Evolutionary conservation across 2,888 invertebrate genomes (phyloP).

Genomic region (Heliconius sara): DNA sequence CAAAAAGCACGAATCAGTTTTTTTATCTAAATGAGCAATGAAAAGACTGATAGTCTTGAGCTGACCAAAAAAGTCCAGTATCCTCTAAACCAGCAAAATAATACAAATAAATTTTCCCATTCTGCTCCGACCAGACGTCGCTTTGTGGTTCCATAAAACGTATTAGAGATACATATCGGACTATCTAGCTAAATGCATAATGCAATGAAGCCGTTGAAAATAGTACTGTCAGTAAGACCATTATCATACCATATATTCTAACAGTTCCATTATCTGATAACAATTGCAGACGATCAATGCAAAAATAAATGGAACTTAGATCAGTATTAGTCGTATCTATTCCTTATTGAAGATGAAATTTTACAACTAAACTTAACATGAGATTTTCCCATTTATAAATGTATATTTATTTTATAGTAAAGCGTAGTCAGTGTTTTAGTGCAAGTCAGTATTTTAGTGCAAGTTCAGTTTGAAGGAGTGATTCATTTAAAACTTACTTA

Average conservation of each 20-base stretch:
- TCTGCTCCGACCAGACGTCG: background rate
- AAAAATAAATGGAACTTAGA: background rate
- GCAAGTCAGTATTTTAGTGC: too few relatives aligned
- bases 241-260: background rate
- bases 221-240: background rate
- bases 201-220: constrained; percentile 21
- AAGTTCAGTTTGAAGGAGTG: too few relatives aligned
- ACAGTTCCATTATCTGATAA: constrained; percentile 18
- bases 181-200: constrained; percentile 2
- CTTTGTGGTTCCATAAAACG: background rate
- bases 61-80: background rate
- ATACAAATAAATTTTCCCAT: background rate
- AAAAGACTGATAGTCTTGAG: background rate
- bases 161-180: background rate
- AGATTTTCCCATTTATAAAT: too few relatives aligned
- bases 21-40: background rate
- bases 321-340: background rate
- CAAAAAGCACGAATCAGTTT: background rate
- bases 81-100: background rate
- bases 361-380: background rate
- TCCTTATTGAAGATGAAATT: background rate
- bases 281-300: background rate
- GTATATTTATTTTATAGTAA: too few relatives aligned
- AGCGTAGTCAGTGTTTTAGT: too few relatives aligned
- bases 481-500: too few relatives aligned